phyloP scores from a whole-genome alignment of 1,140 invertebrate species.

The Micrasema longulum region DNA sequence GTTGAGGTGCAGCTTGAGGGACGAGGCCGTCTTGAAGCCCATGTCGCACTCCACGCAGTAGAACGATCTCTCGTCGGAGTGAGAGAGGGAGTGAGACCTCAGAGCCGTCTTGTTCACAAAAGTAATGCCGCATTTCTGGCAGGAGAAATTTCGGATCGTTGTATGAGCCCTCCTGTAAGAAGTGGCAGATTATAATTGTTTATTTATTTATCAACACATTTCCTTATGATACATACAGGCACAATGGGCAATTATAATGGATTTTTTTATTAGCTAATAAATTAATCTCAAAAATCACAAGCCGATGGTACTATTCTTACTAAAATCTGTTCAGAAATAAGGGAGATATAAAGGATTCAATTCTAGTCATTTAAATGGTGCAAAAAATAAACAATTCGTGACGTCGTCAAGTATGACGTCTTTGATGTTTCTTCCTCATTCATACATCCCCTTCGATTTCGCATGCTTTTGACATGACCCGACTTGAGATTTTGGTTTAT shows the following conservation, averaged over 20 bases:
- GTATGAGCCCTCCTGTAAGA: constrained; percentile 27
- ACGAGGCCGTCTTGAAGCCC: constrained; percentile 26
- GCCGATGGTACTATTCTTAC: too few species aligned
- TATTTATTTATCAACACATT: background rate
- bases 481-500: too few species aligned
- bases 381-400: too few species aligned
- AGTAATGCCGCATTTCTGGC: constrained; percentile 11
- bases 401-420: too few species aligned
- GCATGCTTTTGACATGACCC: too few species aligned
- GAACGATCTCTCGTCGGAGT: constrained; percentile 21
- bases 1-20: constrained; percentile 21
- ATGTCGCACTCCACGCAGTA: constrained; percentile 44
- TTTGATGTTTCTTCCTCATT: background rate
- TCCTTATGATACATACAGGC: background rate
- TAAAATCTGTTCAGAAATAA: too few species aligned
- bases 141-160: background rate
- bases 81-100: constrained; percentile 15
- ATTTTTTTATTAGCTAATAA: too few species aligned
- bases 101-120: constrained; percentile 35
- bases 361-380: too few species aligned
- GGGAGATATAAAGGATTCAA: too few species aligned
- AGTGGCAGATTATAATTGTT: background rate
- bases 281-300: too few species aligned
- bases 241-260: background rate
- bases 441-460: background rate